phyloP scores from a whole-genome alignment of 2,888 invertebrate species.

The Lasiommata megera region DNA sequence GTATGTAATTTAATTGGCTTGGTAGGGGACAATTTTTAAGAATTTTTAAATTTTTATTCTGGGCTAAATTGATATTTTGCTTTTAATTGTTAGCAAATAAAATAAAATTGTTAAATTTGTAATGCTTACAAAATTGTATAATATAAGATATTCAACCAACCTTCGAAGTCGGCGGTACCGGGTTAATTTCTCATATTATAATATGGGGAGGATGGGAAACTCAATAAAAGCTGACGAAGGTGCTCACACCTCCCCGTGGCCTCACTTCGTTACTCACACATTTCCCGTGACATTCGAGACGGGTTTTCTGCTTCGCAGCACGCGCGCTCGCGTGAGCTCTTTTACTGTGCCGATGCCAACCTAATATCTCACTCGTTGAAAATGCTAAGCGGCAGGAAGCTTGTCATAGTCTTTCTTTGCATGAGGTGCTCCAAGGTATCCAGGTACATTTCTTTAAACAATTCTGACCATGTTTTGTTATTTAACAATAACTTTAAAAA shows the following conservation, averaged over 20 bases:
- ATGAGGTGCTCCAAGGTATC: too few relatives aligned
- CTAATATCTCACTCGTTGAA: not conserved
- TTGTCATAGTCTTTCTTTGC: too few relatives aligned
- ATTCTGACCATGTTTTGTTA: too few relatives aligned
- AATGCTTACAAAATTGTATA: not conserved
- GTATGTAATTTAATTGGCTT: too few relatives aligned
- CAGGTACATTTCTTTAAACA: too few relatives aligned
- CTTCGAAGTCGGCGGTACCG: not conserved
- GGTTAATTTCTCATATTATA: slow-evolving; percentile 10
- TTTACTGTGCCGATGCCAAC: too few relatives aligned
- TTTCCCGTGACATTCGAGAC: slow-evolving; percentile 6
- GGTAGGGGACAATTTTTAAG: too few relatives aligned
- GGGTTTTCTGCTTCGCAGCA: slow-evolving; percentile 2
- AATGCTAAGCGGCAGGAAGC: too few relatives aligned
- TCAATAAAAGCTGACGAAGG: slow-evolving; percentile 4
- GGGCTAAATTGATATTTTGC: too few relatives aligned
- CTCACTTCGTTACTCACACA: not conserved
- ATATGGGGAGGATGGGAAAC: not conserved
- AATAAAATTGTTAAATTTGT: not conserved
- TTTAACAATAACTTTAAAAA: too few relatives aligned
- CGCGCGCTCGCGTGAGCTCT: not conserved
- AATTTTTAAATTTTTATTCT: too few relatives aligned
- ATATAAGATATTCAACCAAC: not conserved
- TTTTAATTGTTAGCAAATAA: not conserved
- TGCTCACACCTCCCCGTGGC: not conserved